phyloP scores from a whole-genome alignment of 2,888 invertebrate species.

The Luperina testacea region DNA sequence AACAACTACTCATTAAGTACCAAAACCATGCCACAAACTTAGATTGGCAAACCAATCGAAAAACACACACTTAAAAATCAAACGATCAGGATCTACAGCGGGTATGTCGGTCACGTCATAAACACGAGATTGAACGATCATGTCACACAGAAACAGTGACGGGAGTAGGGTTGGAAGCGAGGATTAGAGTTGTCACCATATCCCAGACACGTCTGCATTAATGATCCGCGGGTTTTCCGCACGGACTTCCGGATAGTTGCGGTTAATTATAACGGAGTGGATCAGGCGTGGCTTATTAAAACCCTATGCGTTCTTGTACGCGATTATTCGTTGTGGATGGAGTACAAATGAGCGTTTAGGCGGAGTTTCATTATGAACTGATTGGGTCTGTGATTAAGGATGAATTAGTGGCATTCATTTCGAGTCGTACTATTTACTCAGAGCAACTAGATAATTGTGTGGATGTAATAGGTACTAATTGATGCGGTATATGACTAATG shows the following conservation, averaged over 20 bases:
- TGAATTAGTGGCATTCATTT: constrained; percentile 27
- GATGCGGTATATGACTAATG: background rate
- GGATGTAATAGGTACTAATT: background rate
- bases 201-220: constrained; percentile 57
- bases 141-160: constrained; percentile 59
- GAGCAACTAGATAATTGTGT: background rate
- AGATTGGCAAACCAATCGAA: constrained; percentile 5
- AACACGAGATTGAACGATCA: constrained; percentile 61
- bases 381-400: constrained; percentile 30
- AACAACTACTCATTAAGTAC: background rate
- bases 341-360: constrained; percentile 9
- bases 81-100: background rate
- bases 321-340: constrained; percentile 39
- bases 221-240: constrained; percentile 60
- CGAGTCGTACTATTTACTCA: background rate
- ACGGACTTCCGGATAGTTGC: constrained; percentile 50
- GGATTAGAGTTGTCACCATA: constrained; percentile 61
- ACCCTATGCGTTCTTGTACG: constrained; percentile 44
- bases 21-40: background rate
- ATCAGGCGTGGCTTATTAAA: constrained; percentile 47
- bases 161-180: constrained; percentile 49
- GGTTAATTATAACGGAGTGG: constrained; percentile 59
- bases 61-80: constrained; percentile 37
- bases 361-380: constrained; percentile 15
- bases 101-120: constrained; percentile 50